Conservation (phyloP, 2,888 invertebrate genomes). For the Philaethria dido region DNA sequence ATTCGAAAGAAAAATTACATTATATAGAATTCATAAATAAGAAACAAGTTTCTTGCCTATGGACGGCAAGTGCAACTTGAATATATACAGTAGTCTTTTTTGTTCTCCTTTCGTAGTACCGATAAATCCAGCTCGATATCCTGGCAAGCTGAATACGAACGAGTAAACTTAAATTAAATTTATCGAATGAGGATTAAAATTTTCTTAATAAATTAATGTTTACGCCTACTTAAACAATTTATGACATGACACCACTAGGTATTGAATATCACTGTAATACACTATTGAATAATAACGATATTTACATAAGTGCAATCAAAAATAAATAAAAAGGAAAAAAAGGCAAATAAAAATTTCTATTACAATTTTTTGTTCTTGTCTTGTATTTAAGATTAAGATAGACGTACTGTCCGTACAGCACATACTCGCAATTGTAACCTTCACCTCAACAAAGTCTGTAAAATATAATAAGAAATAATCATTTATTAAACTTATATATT, state of each 20-base stretch:
- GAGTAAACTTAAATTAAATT: conserved; percentile 19
- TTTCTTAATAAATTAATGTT: not conserved
- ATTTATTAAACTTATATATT: conserved; percentile 6
- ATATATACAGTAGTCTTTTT: conserved; percentile 40
- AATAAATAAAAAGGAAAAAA: too few relatives aligned
- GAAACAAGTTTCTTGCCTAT: conserved; percentile 42
- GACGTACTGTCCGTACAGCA: conserved; percentile 5
- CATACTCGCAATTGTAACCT: conserved; percentile 9
- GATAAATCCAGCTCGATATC: conserved; percentile 40
- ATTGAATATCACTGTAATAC: not conserved
- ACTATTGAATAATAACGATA: not conserved
- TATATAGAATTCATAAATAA: conserved; percentile 47
- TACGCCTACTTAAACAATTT: not conserved
- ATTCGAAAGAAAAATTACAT: conserved; percentile 48
- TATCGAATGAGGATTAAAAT: conserved; percentile 6
- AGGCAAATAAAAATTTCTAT: too few relatives aligned
- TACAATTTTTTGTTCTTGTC: not conserved
- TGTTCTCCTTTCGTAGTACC: conserved; percentile 36
- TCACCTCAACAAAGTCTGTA: conserved; percentile 3
- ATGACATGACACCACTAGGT: too few relatives aligned
- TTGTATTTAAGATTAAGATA: conserved; percentile 2
- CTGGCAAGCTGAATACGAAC: conserved; percentile 36
- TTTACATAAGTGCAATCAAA: not conserved
- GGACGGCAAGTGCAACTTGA: conserved; percentile 41
- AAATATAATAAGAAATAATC: not conserved